Evolutionary conservation across 2,113 vertebrate genomes (phyloP), one percentile per base, ranked within the genome.

Genomic region (Engystomops pustulosus): DNA sequence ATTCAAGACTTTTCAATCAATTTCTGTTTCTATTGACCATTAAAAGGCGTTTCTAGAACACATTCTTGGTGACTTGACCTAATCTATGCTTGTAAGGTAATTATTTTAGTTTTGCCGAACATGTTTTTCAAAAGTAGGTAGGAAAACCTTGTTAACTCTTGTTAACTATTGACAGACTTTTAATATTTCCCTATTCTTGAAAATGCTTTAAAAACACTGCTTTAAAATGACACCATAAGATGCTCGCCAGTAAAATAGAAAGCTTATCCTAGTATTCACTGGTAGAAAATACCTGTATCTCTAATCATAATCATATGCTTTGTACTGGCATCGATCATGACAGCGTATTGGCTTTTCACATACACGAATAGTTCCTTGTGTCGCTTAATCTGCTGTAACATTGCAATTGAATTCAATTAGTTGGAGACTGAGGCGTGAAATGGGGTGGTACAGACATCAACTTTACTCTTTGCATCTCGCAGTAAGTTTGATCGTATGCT

Each of bases 321-420:
- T n/a, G 58, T 62, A 68, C 25, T 62, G 25, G n/a, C 41, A 20
- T 81, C 55, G 55, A 70, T 70, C 47, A 30, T 18, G 18, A 49
- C 45, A 53, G 10, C n/a, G 11, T 51, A 70, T 70, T 70, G 79
- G 62, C 51, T 79, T 44, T 60, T 44, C 55, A 27, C 23, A 45
- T 27, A 65, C 38, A 79, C 27, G 23, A 65, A 45, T 36, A 62
- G 76, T 17, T 79, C 32, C 23, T 25, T 8, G 25, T 65, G 77
- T 65, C 55, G 41, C 77, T 45, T 65, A 79, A 79, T 65, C n/a
- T 20, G 55, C 77, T 65, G 58, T 65, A 79, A 51, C 36, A 45
- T 79, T 79, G 58, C 77, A 27, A 79, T 79, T 79, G 58, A 65
- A 79, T 79, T 79, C 55, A 79, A 79, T 79, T 79, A 65, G 53